These are phyloP conservation scores for Dasysyrphus albostriatus DNA, from an alignment of 2,888 invertebrate species.

Conservation along the genomic window DNA sequence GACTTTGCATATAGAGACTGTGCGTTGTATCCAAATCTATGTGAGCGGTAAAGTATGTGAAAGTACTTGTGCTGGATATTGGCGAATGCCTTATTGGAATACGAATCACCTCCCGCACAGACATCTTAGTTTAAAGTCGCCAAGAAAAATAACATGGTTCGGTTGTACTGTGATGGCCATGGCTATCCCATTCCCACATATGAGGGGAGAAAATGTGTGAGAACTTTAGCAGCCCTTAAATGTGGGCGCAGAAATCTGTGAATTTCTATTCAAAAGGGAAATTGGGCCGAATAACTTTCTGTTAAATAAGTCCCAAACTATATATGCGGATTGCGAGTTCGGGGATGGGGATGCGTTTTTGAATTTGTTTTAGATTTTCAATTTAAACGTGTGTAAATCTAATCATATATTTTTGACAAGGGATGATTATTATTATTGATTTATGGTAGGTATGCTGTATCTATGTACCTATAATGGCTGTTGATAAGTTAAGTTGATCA, in stretches of 20 bases:
- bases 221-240: slow-evolving; percentile 47
- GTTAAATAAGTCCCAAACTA: slow-evolving; percentile 51
- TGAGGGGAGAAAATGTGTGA: slow-evolving; percentile 43
- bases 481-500: neutral
- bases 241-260: slow-evolving; percentile 53
- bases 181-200: slow-evolving; percentile 12
- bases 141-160: slow-evolving; percentile 32
- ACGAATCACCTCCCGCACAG: slow-evolving; percentile 60
- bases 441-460: neutral
- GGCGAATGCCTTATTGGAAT: slow-evolving; percentile 64
- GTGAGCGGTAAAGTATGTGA: slow-evolving; percentile 70
- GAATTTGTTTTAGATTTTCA: slow-evolving; percentile 31
- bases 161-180: neutral
- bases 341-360: slow-evolving; percentile 4
- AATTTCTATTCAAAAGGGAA: slow-evolving; percentile 51
- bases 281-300: slow-evolving; percentile 60
- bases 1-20: slow-evolving; percentile 63
- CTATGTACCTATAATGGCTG: neutral
- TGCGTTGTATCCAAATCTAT: slow-evolving; percentile 24
- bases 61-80: slow-evolving; percentile 67
- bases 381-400: slow-evolving; percentile 34
- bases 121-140: slow-evolving; percentile 73
- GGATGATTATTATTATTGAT: slow-evolving; percentile 27
- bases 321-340: neutral
- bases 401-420: slow-evolving; percentile 44